Evolutionary conservation across 1,140 invertebrate genomes (phyloP).

Genomic region (Megalonaias nervosa): DNA sequence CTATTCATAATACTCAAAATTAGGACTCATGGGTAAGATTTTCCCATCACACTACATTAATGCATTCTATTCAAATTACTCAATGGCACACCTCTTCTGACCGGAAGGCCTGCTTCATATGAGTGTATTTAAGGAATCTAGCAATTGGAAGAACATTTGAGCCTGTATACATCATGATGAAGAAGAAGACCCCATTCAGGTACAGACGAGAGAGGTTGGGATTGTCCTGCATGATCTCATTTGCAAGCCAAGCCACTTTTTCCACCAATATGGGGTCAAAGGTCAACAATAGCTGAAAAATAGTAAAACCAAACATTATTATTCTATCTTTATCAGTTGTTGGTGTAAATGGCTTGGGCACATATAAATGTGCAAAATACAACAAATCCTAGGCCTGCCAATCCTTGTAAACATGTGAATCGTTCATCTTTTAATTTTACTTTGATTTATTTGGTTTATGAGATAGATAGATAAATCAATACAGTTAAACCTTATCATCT

Average conservation of each 20-base stretch:
- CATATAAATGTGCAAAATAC: no score
- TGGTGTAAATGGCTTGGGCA: no score
- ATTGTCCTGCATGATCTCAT: slow-evolving; percentile 96
- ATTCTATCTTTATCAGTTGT: neutral
- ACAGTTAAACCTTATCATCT: no score
- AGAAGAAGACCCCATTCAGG: slow-evolving; percentile 97
- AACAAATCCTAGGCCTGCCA: no score
- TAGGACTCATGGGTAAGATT: no score
- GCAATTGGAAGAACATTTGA: slow-evolving; percentile 98
- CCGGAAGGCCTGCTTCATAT: slow-evolving; percentile 94
- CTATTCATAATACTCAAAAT: no score
- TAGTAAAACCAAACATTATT: neutral
- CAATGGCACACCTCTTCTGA: slow-evolving; percentile 83
- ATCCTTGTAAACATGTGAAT: neutral
- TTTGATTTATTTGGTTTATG: neutral
- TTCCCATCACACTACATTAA: no score
- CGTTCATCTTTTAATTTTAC: neutral
- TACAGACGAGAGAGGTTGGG: slow-evolving; percentile 95
- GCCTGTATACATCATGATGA: slow-evolving; percentile 99
- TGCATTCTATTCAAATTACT: neutral
- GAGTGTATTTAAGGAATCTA: slow-evolving; percentile 93
- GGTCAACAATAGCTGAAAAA: slow-evolving; percentile 87
- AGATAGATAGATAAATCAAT: neutral
- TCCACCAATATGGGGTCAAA: slow-evolving; percentile 98
- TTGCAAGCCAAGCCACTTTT: slow-evolving; percentile 87